Base-by-base conservation (phyloP, 2,888 invertebrate genomes). In the Drymonia ruficornis region DNA sequence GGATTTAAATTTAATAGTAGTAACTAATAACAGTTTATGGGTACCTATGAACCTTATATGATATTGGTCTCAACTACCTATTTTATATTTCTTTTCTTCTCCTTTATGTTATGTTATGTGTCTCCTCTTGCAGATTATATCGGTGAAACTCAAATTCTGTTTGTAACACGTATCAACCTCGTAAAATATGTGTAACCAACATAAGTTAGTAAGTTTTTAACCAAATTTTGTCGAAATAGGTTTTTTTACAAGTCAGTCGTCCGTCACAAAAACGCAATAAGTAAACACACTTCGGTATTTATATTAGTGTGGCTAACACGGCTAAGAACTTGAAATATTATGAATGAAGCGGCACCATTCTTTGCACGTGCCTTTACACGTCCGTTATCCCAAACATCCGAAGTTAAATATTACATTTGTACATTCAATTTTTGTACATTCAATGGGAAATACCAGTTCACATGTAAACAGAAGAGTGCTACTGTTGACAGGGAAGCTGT, bases 401-500 rank as follows among this genome's bases (percentile, higher is more conserved):
- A 50, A 52, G 49, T 71, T 57, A 59, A 63, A 61, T 51, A 59
- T 56, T 55, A 29, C 48, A 44, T 63, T 53, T 49, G 49, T 56
- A 53, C 43, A 31, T 55, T 50, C 56, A 36, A 54, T 69, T 72
- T 36, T n/a, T 36, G 36, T 36, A 31, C n/a, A 38, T 44, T 44
- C 61, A 56, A 61, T 61, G 53, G 56, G 60, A 63, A 62, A 59
- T 47, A 61, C 67, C 54, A 69, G 70, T 72, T 62, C 49, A 58
- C 56, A 59, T 64, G 66, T 70, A 64, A 63, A 67, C 65, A 73
- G 63, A 58, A 75, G 72, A 70, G 69, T 62, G 67, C 69, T 71
- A 56, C 65, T 67, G 78, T 72, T 80, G 75, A 78, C 78, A 79
- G 80, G 79, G 70, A 70, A 80, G 81, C 80, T 85, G 77, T 83